phyloP scores from a whole-genome alignment of 2,113 vertebrate genomes.

The Callipepla californica region DNA sequence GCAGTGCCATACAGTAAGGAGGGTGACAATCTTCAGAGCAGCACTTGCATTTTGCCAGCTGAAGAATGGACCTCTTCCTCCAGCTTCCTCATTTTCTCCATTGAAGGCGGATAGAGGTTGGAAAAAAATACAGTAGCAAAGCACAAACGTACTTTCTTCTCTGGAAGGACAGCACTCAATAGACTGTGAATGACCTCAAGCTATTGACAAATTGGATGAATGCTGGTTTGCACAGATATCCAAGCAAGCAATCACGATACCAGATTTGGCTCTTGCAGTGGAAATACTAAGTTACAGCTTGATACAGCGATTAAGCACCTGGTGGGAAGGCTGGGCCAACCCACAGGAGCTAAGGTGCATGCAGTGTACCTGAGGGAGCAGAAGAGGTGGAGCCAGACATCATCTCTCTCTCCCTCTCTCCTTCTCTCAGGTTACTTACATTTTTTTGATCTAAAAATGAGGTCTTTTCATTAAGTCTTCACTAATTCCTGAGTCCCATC shows the following conservation, averaged over 20 bases:
- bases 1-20: background rate
- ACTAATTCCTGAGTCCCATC: slow-evolving; percentile 13
- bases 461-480: background rate
- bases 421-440: background rate
- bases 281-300: no score
- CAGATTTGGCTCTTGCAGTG: background rate
- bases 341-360: no score
- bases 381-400: no score
- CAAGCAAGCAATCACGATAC: background rate
- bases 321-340: no score
- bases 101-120: background rate
- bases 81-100: background rate
- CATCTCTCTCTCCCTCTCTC: no score
- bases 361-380: no score
- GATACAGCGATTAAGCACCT: no score
- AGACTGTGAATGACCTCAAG: background rate
- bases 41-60: fast-evolving
- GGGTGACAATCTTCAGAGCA: background rate
- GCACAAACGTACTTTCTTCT: background rate
- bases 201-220: background rate
- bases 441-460: background rate
- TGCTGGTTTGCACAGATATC: background rate
- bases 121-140: background rate
- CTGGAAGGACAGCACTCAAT: background rate
- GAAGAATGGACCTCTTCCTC: background rate